Conservation (phyloP, 2,888 invertebrate genomes). For the Chloroclysta siterata region DNA sequence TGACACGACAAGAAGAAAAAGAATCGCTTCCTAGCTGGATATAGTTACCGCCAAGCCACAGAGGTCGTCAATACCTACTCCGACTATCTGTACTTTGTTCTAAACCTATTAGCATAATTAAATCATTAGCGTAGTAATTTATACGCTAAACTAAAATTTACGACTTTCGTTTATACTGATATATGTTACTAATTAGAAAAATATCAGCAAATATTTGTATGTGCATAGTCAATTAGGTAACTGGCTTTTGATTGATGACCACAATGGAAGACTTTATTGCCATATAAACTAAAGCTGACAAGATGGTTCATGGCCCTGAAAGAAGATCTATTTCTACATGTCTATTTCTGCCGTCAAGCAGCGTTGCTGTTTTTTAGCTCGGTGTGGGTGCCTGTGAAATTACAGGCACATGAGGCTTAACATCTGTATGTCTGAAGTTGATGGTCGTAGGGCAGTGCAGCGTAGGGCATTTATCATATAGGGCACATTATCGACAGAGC, state of each 20-base stretch:
- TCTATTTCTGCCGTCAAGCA: too few relatives aligned
- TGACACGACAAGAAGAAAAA: too few relatives aligned
- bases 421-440: too few relatives aligned
- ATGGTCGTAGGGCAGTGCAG: too few relatives aligned
- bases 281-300: constrained; percentile 2
- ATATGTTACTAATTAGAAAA: constrained; percentile 1
- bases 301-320: not conserved
- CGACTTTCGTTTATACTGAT: not conserved
- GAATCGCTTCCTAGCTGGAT: too few relatives aligned
- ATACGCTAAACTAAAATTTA: not conserved
- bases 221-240: constrained; percentile 1
- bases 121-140: not conserved
- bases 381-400: too few relatives aligned
- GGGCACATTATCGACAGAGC: too few relatives aligned
- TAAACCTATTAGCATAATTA: constrained; percentile 1
- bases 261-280: not conserved
- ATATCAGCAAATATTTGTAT: constrained; percentile 1
- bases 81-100: not conserved
- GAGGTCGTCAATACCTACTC: not conserved
- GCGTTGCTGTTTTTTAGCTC: too few relatives aligned
- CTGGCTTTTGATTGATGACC: not conserved
- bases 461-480: too few relatives aligned
- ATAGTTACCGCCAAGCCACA: too few relatives aligned
- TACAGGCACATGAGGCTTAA: too few relatives aligned
- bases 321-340: too few relatives aligned